Conservation (phyloP, 2,113 vertebrate species). For the Eretmodus cyanostictus region DNA sequence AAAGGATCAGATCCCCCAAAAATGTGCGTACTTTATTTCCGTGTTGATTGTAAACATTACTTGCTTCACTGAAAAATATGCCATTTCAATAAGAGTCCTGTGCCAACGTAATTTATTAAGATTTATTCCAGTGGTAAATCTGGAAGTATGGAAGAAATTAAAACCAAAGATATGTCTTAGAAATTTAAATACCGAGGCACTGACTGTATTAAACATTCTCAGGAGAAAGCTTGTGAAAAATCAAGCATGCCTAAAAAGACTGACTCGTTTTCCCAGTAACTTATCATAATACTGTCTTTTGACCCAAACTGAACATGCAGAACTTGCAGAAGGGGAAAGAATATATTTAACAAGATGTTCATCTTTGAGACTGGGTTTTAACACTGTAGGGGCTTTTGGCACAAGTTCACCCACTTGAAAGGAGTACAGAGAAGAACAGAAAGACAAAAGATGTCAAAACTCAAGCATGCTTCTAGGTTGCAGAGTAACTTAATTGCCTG, state of each 20-base stretch:
- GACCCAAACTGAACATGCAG: background rate
- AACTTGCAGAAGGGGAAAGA: background rate
- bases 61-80: background rate
- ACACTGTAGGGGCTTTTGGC: background rate
- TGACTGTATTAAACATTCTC: background rate
- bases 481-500: background rate
- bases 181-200: background rate
- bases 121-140: background rate
- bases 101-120: background rate
- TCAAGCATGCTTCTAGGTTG: background rate
- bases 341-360: background rate
- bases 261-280: background rate
- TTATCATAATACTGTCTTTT: background rate
- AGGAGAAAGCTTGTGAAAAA: background rate
- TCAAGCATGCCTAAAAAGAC: background rate
- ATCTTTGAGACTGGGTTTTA: background rate
- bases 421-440: background rate
- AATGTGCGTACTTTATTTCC: background rate
- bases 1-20: background rate
- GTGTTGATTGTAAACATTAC: background rate
- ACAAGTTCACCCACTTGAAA: background rate
- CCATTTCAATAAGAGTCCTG: background rate
- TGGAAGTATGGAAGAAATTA: background rate
- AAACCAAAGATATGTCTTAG: background rate
- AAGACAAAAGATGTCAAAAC: background rate